phyloP scores from a whole-genome alignment of 2,113 vertebrate genomes.

The Regulus satrapa region DNA sequence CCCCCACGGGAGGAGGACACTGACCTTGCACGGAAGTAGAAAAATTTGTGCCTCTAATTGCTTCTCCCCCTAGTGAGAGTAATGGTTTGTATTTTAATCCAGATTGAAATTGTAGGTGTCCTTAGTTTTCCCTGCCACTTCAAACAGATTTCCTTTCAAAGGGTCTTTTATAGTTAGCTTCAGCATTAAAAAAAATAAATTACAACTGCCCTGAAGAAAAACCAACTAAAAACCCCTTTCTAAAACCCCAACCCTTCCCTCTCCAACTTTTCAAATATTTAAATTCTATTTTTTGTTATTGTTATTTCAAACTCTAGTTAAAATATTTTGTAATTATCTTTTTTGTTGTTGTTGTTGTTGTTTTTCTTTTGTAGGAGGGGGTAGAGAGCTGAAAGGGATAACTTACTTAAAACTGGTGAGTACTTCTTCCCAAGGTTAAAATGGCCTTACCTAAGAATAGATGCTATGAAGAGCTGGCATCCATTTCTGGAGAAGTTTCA shows the following conservation, averaged over 20 bases:
- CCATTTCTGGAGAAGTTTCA: conserved; percentile 7
- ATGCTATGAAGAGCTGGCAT: background rate
- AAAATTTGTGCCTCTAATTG: background rate
- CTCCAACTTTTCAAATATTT: background rate
- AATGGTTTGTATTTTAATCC: background rate
- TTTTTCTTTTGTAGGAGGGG: conserved; percentile 62
- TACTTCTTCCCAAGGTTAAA: background rate
- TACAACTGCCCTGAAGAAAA: rapidly evolving
- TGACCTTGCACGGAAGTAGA: background rate
- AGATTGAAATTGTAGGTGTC: background rate
- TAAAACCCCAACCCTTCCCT: background rate
- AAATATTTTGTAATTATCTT: conserved; percentile 15
- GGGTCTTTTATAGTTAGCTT: background rate
- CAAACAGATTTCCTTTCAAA: background rate
- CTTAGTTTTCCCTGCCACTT: background rate
- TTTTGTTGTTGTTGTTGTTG: conserved; percentile 17
- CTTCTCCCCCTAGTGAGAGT: background rate
- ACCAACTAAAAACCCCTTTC: rapidly evolving
- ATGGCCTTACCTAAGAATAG: conserved; percentile 11
- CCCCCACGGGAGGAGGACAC: background rate
- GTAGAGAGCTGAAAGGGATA: conserved; percentile 63
- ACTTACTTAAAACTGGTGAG: conserved; percentile 61
- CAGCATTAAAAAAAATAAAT: background rate
- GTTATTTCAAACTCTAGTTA: background rate
- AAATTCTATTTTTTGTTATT: background rate